Evolutionary conservation across 1,140 invertebrate species (phyloP), one percentile per base, ranked within the genome.

Genomic region (Callitettix versicolor): DNA sequence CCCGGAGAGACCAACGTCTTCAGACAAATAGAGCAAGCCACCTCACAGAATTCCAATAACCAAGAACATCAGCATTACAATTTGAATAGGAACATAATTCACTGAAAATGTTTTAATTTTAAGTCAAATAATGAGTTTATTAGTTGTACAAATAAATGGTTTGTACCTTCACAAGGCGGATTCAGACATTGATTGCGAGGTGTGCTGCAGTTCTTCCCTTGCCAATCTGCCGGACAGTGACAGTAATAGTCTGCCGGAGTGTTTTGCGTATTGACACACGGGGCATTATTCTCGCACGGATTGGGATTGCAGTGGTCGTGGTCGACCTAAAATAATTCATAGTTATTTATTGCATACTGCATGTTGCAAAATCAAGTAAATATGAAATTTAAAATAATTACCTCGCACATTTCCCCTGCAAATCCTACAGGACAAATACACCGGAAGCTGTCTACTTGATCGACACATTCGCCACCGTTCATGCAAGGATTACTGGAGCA

Each of bases 131-230:
- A 30, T 30, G 26, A 30, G 26, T 30, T 30, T 30, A 30, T 30
- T 30, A 30, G 26, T n/a, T n/a, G n/a, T 30, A 9, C 26, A 9
- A 30, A 30, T 3, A n/a, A n/a, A n/a, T n/a, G n/a, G 26, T 4
- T 3, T 33, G 5, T 65, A 72, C 71, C 68, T 44, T 76, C 71
- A 59, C 79, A 79, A 15, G 79, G 76, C 3, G 76, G 78, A 64
- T 75, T 76, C 46, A 78, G 70, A 62, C 77, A 77, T 18, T 72
- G 71, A 5, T 77, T 73, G 50, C 77, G 77, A 11, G 77, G 69
- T 60, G 85, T 79, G 62, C 88, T 89, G 68, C 92, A 96, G 71
- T 91, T 93, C 68, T 88, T 89, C 30, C 93, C 93, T 56, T 85
- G 81, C 79, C 88, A 94, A 59, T 85, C 82, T 46, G 79, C 77